Conservation (phyloP, 2,888 invertebrate genomes). For the Drosophila austrosaltans region DNA sequence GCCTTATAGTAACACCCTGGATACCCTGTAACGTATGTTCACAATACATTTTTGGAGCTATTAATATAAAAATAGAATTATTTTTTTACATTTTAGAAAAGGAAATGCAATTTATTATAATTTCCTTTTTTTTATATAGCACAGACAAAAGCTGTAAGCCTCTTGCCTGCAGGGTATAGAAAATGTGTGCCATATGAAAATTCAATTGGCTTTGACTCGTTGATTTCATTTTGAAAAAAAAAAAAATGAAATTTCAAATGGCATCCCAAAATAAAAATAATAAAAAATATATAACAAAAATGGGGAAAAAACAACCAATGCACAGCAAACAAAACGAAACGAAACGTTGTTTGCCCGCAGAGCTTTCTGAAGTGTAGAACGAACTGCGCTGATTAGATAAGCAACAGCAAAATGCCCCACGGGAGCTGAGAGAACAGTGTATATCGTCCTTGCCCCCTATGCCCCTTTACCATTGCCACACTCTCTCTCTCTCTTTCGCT, state of each 20-base stretch:
- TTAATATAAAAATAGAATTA: too few relatives aligned
- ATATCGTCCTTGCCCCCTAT: background rate
- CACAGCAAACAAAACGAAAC: constrained; percentile 13
- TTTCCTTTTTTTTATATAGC: too few relatives aligned
- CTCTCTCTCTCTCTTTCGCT: background rate
- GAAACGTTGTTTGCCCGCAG: constrained; percentile 53
- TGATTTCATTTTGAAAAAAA: constrained; percentile 56
- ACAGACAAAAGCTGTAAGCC: background rate
- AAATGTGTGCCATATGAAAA: constrained; percentile 62
- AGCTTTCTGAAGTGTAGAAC: constrained; percentile 53
- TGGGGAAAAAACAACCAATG: constrained; percentile 10
- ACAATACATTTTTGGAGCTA: too few relatives aligned
- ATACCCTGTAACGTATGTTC: too few relatives aligned
- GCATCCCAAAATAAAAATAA: background rate
- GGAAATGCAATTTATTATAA: too few relatives aligned
- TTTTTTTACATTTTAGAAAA: too few relatives aligned
- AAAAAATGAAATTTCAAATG: constrained; percentile 10
- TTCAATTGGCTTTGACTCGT: constrained; percentile 55
- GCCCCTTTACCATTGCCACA: constrained; percentile 6
- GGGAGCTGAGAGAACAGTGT: constrained; percentile 18
- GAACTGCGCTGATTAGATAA: constrained; percentile 71
- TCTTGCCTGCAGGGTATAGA: constrained; percentile 14
- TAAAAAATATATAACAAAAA: constrained; percentile 8
- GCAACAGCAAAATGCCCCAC: constrained; percentile 46
- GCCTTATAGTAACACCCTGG: too few relatives aligned